Evolutionary conservation across 2,888 invertebrate genomes (phyloP).

Genomic region (Bembecia ichneumoniformis): DNA sequence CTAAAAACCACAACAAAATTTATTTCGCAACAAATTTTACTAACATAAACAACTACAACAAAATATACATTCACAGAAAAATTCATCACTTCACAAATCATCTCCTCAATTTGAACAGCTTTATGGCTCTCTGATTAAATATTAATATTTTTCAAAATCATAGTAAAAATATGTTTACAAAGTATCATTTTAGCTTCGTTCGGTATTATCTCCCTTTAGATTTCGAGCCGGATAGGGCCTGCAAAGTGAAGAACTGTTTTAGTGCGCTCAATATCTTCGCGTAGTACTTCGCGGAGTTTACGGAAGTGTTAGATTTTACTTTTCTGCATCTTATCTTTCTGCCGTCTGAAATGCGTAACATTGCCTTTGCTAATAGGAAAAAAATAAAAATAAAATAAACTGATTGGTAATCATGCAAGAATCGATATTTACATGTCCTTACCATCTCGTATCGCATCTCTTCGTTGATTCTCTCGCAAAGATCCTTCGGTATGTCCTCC

Average conservation of each 20-base stretch:
- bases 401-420: slow-evolving; percentile 12
- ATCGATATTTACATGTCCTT: slow-evolving; percentile 70
- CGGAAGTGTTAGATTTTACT: slow-evolving; percentile 59
- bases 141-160: not conserved
- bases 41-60: slow-evolving; percentile 55
- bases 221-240: slow-evolving; percentile 61
- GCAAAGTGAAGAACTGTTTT: slow-evolving; percentile 69
- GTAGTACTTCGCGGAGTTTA: slow-evolving; percentile 57
- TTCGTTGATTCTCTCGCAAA: slow-evolving; percentile 89
- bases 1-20: not conserved
- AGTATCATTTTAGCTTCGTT: not conserved
- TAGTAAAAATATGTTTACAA: not conserved
- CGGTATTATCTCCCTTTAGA: slow-evolving; percentile 54
- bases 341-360: slow-evolving; percentile 60
- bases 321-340: slow-evolving; percentile 66
- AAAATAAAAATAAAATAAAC: slow-evolving; percentile 20
- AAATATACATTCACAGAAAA: slow-evolving; percentile 43
- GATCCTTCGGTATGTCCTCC: slow-evolving; percentile 91
- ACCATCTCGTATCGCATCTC: slow-evolving; percentile 95
- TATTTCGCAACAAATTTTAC: slow-evolving; percentile 46
- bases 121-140: not conserved
- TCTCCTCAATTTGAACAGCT: not conserved
- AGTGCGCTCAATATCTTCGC: slow-evolving; percentile 63
- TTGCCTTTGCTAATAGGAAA: slow-evolving; percentile 32
- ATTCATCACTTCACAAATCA: slow-evolving; percentile 10